Evolutionary conservation across 2,113 vertebrate species (phyloP), one percentile per base, ranked within the genome.

Genomic region (Microcebus lehilahytsara): DNA sequence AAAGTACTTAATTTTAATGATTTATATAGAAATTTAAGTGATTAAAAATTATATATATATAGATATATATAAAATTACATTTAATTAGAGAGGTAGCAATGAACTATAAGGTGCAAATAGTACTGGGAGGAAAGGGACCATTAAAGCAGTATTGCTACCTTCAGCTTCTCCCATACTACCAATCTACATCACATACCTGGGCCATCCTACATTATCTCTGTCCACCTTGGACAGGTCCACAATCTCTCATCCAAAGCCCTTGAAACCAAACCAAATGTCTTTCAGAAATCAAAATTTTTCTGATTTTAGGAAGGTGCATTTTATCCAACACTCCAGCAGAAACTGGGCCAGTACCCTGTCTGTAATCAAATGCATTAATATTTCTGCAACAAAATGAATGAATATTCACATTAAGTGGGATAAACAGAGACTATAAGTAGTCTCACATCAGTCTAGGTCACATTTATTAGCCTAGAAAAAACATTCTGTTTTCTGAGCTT

Each of bases 351-450:
- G 66, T 69, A 93, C 5, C 37, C 56, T 81, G 2, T 67, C 56
- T 81, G 2, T 67, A 97, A 84, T 93, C 74, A 89, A 95, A 89
- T 2, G 67, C 80, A 79, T 89, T 88, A 91, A 69, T 86, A 89
- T 79, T 97, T 94, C 34, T 89, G 19, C 69, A 86, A 71, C 25
- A 92, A 93, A 96, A 79, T 91, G 53, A 79, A 96, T 78, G 83
- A 89, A 95, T 75, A 94, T 53, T 95, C 72, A 93, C 66, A 84
- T 74, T 95, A 53, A 94, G n/a, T 60, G 23, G 30, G 30, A 92
- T 89, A 89, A 89, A 96, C 32, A 95, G 85, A 91, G 46, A 20
- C 13, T 95, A 75, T 92, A 94, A 96, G 75, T 67, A 89, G 66
- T 88, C 66, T 80, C 69, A 71, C 14, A 60, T 46, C 66, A 62